These are phyloP conservation scores for Anoplophora glabripennis DNA, from an alignment of 1,140 invertebrate genomes.

Conservation along the genomic window DNA sequence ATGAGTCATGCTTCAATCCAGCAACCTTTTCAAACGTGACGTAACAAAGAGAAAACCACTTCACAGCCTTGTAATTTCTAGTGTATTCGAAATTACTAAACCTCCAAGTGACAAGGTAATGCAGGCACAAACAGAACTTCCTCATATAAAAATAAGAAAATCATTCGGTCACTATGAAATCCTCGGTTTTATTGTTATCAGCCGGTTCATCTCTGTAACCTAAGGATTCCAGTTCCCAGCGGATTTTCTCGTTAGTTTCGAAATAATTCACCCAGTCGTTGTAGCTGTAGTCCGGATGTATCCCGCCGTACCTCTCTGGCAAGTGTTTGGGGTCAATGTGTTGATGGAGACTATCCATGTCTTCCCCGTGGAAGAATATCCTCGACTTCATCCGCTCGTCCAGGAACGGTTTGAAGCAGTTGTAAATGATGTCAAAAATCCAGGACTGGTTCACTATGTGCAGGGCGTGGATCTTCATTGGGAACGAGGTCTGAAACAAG, in stretches of 20 bases:
- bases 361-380: slow-evolving; percentile 72
- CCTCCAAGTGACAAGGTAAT: too few species aligned
- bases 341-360: slow-evolving; percentile 72
- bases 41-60: too few species aligned
- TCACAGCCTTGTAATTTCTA: too few species aligned
- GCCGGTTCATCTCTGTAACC: slow-evolving; percentile 60
- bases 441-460: slow-evolving; percentile 78
- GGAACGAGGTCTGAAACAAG: slow-evolving; percentile 64
- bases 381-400: slow-evolving; percentile 64
- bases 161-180: too few species aligned
- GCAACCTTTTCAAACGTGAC: too few species aligned
- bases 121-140: too few species aligned
- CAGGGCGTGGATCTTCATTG: slow-evolving; percentile 68
- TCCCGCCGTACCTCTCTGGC: slow-evolving; percentile 66
- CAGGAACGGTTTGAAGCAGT: slow-evolving; percentile 73
- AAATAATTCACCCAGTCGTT: slow-evolving; percentile 69
- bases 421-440: slow-evolving; percentile 74
- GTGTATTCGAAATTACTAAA: too few species aligned
- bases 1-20: too few species aligned
- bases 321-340: slow-evolving; percentile 68
- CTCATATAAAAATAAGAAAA: too few species aligned
- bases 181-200: too few species aligned
- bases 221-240: slow-evolving; percentile 61
- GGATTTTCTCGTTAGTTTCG: slow-evolving; percentile 55
- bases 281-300: slow-evolving; percentile 67